phyloP scores from a whole-genome alignment of 2,113 vertebrate genomes.

The Tonatia bakeri region DNA sequence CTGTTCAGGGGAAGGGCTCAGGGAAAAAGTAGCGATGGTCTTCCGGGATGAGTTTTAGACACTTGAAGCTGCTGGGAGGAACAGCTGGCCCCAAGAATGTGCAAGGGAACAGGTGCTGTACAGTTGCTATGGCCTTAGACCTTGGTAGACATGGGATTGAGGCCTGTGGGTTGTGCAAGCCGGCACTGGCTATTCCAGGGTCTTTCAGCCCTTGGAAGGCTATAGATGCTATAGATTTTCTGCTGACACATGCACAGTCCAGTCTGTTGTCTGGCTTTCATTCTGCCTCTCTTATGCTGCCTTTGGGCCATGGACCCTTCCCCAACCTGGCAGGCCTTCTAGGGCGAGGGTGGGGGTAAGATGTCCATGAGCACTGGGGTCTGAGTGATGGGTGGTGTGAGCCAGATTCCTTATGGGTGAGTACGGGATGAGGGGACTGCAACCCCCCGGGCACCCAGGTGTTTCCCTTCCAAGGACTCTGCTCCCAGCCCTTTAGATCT shows the following conservation, averaged over 20 bases:
- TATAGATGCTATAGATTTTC: not conserved
- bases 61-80: not conserved
- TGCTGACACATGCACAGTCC: not conserved
- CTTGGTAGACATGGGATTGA: not conserved
- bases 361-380: not conserved
- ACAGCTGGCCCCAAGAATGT: not conserved
- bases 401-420: not conserved
- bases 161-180: not conserved
- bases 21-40: not conserved
- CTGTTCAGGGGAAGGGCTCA: not conserved
- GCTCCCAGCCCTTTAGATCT: not conserved
- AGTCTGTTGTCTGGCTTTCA: not conserved
- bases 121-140: not conserved
- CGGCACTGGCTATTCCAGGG: no score
- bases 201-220: not conserved
- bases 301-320: not conserved
- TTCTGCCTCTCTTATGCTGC: not conserved
- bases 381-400: not conserved
- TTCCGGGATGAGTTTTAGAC: not conserved
- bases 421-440: not conserved
- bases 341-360: fast-evolving
- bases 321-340: not conserved
- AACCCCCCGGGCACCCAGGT: no score
- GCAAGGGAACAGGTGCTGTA: not conserved
- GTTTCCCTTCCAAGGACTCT: not conserved